Percentiles rank a stretch among this genome's conserved stretches.
Evolutionary conservation across 1,140 invertebrate genomes (phyloP).

Genomic region (Platorchestia sp.): DNA sequence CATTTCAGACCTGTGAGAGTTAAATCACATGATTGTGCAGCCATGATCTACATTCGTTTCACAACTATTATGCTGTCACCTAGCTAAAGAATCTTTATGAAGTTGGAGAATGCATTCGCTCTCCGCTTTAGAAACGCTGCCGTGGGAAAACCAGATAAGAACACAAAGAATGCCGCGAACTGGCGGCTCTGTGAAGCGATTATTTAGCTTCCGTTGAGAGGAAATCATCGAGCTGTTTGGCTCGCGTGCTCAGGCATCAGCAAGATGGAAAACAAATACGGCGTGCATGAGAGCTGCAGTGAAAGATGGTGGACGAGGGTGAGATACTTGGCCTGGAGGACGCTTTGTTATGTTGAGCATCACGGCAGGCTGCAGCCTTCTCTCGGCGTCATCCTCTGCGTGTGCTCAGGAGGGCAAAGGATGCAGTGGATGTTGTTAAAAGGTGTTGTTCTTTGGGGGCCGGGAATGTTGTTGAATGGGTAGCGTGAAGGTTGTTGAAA

Average conservation of each 20-base stretch:
- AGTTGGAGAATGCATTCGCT: no score
- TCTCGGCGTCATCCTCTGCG: neutral
- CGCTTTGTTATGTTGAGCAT: neutral
- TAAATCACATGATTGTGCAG: no score
- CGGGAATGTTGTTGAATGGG: no score
- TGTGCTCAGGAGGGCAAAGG: neutral
- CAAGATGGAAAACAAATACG: neutral
- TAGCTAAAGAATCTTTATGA: no score
- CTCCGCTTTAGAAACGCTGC: no score
- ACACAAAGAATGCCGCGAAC: no score
- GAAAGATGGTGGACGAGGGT: neutral
- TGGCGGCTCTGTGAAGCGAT: neutral
- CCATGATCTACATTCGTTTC: no score
- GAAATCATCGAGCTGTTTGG: neutral
- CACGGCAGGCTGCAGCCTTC: neutral
- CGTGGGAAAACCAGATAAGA: no score
- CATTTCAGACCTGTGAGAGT: neutral
- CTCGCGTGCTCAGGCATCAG: neutral
- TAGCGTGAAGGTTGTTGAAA: no score
- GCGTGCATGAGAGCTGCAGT: neutral
- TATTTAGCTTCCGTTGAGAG: neutral
- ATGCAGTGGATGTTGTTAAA: neutral
- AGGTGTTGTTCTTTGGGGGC: no score
- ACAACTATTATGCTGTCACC: no score
- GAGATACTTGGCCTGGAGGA: neutral